Evolutionary conservation across 2,888 invertebrate species (phyloP), one percentile per base, ranked within the genome.

Genomic region (Drosophila melanosoma): DNA sequence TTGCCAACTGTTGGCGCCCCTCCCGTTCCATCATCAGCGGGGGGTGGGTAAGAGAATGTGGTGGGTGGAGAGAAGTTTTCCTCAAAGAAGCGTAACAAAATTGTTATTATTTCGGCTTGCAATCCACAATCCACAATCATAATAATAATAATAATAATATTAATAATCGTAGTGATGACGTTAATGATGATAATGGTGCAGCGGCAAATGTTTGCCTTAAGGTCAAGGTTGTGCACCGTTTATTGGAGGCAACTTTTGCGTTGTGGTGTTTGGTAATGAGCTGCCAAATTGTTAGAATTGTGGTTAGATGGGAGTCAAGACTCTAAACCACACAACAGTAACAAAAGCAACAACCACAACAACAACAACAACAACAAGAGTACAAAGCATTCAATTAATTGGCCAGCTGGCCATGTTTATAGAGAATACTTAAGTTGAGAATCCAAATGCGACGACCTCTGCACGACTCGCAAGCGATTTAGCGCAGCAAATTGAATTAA

Each of bases 1-100:
- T 60, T 78, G 72, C 67, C 59, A 54, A 40, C 69, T 48, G 58
- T 40, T 54, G 67, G 76, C 75, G 71, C 67, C 64, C 38, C 26
- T 61, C 61, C 38, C 26, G 59, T 56, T 69, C 56, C 58, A 58
- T 56, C 8, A 10, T 20, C 42, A 3, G 17, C 11, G 6, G 33
- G 26, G 26, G 26, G 23, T 2, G n/a, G 23, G 23, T 20, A 32
- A 26, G 26, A 12, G 20, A 11, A 40, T 5, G 15, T 32, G 17
- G 12, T 45, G 11, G 32, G 32, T n/a, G 15, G 36, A 20, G 36
- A 20, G 29, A 29, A 66, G 82, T 82, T 85, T 90, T 89, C 86
- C 81, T 90, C 81, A 90, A 89, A 90, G 81, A 90, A 84, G 86
- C 91, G 90, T 90, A 91, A 89, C 91, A 84, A 90, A 83, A 90